Evolutionary conservation across 2,888 invertebrate species (phyloP).

Genomic region (Aspidiotus destructor): DNA sequence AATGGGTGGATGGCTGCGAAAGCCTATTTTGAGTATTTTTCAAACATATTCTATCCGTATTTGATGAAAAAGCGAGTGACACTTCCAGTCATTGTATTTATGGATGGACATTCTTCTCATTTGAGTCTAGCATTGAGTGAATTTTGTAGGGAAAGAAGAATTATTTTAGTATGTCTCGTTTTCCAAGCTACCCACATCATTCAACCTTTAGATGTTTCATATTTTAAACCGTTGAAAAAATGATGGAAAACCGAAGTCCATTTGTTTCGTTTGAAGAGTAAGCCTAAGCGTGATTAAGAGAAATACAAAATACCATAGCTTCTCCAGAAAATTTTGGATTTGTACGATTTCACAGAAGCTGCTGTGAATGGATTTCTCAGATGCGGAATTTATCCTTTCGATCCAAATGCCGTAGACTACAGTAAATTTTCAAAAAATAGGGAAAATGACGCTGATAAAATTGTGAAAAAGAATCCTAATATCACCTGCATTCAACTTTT

Average conservation of each 20-base stretch:
- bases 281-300: neutral
- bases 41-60: neutral
- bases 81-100: neutral
- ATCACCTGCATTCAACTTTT: too few species aligned
- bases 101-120: neutral
- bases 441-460: too few species aligned
- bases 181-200: neutral
- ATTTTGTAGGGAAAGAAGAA: neutral
- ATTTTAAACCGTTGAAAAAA: neutral
- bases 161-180: neutral
- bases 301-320: too few species aligned
- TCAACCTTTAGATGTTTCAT: neutral
- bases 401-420: too few species aligned
- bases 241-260: neutral
- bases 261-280: neutral
- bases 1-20: neutral
- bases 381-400: too few species aligned
- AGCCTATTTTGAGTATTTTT: neutral
- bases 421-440: too few species aligned
- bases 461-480: too few species aligned
- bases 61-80: neutral
- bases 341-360: too few species aligned
- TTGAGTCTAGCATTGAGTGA: neutral
- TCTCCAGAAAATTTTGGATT: too few species aligned
- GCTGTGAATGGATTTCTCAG: too few species aligned